A percentile compares a stretch with the other conserved stretches of the same genome.
Conservation (phyloP, 2,888 invertebrate species). For the Drosophila cognata region DNA sequence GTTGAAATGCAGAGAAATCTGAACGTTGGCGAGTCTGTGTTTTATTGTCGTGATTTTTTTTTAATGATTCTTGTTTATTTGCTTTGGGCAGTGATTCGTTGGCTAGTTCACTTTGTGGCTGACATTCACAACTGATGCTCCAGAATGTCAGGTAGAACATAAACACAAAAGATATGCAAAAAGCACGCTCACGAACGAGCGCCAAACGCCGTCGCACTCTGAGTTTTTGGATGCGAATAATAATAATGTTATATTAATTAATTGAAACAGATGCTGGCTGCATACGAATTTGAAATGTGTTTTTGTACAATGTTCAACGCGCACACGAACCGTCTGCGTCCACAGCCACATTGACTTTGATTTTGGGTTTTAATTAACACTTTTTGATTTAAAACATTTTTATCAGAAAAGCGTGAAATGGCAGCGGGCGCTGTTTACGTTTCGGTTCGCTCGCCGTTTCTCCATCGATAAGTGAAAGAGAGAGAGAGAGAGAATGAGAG, state of each 20-base stretch:
- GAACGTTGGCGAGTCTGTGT: constrained; percentile 45
- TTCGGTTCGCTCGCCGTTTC: constrained; percentile 55
- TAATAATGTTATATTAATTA: constrained; percentile 32
- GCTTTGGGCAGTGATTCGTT: constrained; percentile 71
- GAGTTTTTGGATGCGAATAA: constrained; percentile 28
- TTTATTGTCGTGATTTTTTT: constrained; percentile 52
- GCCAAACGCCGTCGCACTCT: constrained; percentile 53
- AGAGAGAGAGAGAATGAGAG: constrained; percentile 26
- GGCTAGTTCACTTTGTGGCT: constrained; percentile 68
- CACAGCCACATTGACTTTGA: constrained; percentile 79
- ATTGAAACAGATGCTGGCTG: constrained; percentile 48
- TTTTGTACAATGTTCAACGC: constrained; percentile 49
- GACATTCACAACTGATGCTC: constrained; percentile 73
- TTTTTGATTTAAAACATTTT: constrained; percentile 79
- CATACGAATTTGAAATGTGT: constrained; percentile 21
- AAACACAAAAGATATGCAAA: constrained; percentile 68
- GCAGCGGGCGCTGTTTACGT: constrained; percentile 75
- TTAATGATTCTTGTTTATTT: constrained; percentile 77
- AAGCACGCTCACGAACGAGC: constrained; percentile 64
- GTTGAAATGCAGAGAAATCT: constrained; percentile 29
- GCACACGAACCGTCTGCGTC: constrained; percentile 70
- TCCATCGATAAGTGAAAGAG: constrained; percentile 19
- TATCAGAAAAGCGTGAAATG: constrained; percentile 76
- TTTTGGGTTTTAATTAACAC: constrained; percentile 77
- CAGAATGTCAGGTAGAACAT: constrained; percentile 71